These are phyloP conservation scores for Caenorhabditis sp. DNA, from an alignment of 2,888 invertebrate species.

Conservation along the genomic window DNA sequence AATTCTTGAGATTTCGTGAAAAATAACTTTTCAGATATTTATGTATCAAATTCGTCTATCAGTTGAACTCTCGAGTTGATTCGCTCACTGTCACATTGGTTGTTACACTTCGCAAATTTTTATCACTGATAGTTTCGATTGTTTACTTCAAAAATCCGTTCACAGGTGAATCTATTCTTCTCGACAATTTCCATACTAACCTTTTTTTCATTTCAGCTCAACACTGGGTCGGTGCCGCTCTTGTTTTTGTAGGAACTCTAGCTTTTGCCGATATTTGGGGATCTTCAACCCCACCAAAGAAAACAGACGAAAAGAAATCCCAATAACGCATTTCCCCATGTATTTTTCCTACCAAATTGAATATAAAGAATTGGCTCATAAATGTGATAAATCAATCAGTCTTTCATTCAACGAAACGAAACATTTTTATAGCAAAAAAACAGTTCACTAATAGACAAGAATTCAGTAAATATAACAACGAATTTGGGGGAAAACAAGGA, in stretches of 20 bases:
- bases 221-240: slow-evolving; percentile 58
- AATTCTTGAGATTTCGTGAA: too few species aligned
- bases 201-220: slow-evolving; percentile 44
- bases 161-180: slow-evolving; percentile 74
- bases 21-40: slow-evolving; percentile 76
- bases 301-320: slow-evolving; percentile 34
- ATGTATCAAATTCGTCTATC: slow-evolving; percentile 93
- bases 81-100: slow-evolving; percentile 88
- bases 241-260: slow-evolving; percentile 91
- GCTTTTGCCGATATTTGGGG: slow-evolving; percentile 81
- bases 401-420: slow-evolving; percentile 9
- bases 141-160: slow-evolving; percentile 91
- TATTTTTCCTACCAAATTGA: background rate
- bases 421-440: background rate
- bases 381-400: background rate
- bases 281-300: slow-evolving; percentile 14
- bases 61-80: slow-evolving; percentile 82
- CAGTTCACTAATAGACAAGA: slow-evolving; percentile 9
- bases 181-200: too few species aligned
- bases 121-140: slow-evolving; percentile 92
- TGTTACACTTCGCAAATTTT: slow-evolving; percentile 92
- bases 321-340: slow-evolving; percentile 6
- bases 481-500: background rate
- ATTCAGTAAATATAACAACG: slow-evolving; percentile 2
- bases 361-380: background rate